phyloP scores from a whole-genome alignment of 2,113 vertebrate genomes.

The Setophaga coronata region DNA sequence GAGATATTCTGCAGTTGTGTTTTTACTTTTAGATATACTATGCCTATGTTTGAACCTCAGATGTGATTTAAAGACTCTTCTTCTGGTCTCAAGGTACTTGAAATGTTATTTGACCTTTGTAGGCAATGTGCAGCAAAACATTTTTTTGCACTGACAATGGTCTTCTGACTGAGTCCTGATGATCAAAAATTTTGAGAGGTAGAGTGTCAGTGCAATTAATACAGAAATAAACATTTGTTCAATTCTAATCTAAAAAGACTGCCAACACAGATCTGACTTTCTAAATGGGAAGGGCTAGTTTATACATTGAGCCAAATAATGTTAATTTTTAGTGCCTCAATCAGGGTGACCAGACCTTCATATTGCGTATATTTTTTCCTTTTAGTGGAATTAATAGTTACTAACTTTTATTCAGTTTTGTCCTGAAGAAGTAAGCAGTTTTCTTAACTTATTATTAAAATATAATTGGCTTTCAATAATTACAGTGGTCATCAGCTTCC shows the following conservation, averaged over 20 bases:
- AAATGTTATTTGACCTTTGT: neutral
- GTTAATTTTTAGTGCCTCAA: neutral
- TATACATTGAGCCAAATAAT: neutral
- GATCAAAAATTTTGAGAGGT: neutral
- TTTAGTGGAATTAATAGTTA: neutral
- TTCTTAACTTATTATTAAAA: neutral
- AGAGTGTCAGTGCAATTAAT: neutral
- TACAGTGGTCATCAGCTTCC: neutral
- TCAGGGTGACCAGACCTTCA: neutral
- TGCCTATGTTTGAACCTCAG: neutral
- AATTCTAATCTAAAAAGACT: neutral
- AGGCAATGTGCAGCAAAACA: neutral
- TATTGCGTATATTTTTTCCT: neutral
- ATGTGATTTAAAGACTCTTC: neutral
- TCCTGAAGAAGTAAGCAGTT: neutral
- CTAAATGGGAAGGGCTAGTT: neutral
- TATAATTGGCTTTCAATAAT: neutral
- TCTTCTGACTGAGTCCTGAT: neutral
- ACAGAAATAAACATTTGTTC: neutral
- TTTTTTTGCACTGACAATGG: neutral
- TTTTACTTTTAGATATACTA: neutral
- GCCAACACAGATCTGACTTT: neutral
- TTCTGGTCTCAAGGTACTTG: neutral
- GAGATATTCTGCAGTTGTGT: neutral
- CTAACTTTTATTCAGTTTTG: neutral